Base-by-base conservation (phyloP, 2,797 vertebrate species). In the Megaceryle alcyon region DNA sequence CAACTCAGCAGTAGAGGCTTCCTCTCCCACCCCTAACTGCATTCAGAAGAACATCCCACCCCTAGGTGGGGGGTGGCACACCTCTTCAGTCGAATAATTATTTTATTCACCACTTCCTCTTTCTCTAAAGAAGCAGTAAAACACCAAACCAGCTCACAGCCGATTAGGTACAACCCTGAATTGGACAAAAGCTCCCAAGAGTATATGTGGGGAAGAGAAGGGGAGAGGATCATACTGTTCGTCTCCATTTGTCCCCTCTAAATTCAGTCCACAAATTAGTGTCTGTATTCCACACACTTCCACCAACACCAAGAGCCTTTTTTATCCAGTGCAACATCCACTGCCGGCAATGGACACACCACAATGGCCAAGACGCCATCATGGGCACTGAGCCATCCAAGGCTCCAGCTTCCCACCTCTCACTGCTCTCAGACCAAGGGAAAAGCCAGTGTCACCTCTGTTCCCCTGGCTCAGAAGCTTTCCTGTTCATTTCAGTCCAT, bases 101-200 rank as follows among this genome's bases (percentile, higher is more conserved):
- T 85, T 96, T 93, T 87, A 87, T 94, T 90, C 26, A 29, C 77
- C 86, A 81, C 90, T 82, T 46, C n/a, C 88, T 81, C 56, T 15
- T 87, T 92, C 76, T 91, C 65, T 95, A 88, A 86, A 90, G 92
- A 92, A 95, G 89, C 88, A 89, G 66, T 49, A 81, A 92, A 82
- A 95, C 29, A 66, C 86, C 82, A 86, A 96, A 97, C 90, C 90
- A 97, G 94, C 83, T 94, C 83, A 72, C 61, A 93, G 91, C 96
- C 79, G 94, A 91, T 97, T 96, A 82, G 18, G 69, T 87, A 87
- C 88, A 95, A 95, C 86, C 94, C 92, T 96, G 94, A 96, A 97
- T 60, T 77, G 54, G 51, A 89, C 76, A 82, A 72, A 69, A 63
- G 86, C 82, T 93, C 20, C 2, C 82, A 93, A 46, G 83, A 96